Percentiles rank a stretch among this genome's conserved stretches.
These are phyloP conservation scores for Unio pictorum DNA, from an alignment of 2,888 invertebrate species.

Conservation along the genomic window DNA sequence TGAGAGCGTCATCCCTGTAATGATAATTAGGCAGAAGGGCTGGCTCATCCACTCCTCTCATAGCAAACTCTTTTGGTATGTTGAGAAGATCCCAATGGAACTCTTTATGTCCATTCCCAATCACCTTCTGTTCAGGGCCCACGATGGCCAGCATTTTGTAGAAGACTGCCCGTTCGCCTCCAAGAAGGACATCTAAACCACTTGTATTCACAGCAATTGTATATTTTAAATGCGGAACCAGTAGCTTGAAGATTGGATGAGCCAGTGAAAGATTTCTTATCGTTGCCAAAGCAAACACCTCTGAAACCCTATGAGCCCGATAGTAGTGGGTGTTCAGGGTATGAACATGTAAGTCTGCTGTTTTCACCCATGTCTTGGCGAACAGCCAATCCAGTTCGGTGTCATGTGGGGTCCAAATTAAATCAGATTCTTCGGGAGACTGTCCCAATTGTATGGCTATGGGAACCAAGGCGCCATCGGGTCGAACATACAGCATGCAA, in stretches of 20 bases:
- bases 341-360: slow-evolving; percentile 28
- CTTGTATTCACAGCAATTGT: slow-evolving; percentile 21
- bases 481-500: slow-evolving; percentile 30
- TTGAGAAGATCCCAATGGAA: slow-evolving; percentile 21
- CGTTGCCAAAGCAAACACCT: slow-evolving; percentile 21
- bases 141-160: slow-evolving; percentile 20
- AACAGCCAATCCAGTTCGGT: slow-evolving; percentile 27
- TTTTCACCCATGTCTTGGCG: slow-evolving; percentile 26
- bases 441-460: slow-evolving; percentile 33
- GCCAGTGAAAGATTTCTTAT: slow-evolving; percentile 26
- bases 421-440: slow-evolving; percentile 19
- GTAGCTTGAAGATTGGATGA: slow-evolving; percentile 32
- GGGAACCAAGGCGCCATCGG: slow-evolving; percentile 23
- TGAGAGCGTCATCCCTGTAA: slow-evolving; percentile 29
- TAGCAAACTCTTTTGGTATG: slow-evolving; percentile 16
- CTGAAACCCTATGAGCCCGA: slow-evolving; percentile 25
- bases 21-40: slow-evolving; percentile 28
- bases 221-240: slow-evolving; percentile 23
- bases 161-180: slow-evolving; percentile 24
- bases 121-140: slow-evolving; percentile 10
- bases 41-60: slow-evolving; percentile 22
- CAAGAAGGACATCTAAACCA: slow-evolving; percentile 20
- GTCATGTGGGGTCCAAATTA: slow-evolving; percentile 34
- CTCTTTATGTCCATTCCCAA: slow-evolving; percentile 13
- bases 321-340: slow-evolving; percentile 24